Percentiles rank a stretch among this genome's conserved stretches.
Evolutionary conservation across 1,140 invertebrate species (phyloP).

Genomic region (Rhizoglyphus robini): DNA sequence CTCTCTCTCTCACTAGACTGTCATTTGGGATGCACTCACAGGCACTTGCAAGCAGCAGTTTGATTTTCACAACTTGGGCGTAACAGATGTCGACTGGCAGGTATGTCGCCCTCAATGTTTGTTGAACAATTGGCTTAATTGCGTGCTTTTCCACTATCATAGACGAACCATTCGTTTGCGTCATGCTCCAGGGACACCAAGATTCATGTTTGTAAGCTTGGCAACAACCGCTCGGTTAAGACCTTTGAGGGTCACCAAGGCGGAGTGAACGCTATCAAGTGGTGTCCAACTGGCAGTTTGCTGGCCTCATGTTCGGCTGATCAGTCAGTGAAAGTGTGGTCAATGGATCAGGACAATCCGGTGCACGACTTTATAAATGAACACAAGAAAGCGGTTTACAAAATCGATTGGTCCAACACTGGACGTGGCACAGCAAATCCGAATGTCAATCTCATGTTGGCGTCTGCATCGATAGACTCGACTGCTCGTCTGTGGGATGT

Average conservation of each 20-base stretch:
- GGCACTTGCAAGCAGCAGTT: slow-evolving; percentile 95
- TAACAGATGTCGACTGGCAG: slow-evolving; percentile 97
- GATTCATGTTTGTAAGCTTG: slow-evolving; percentile 92
- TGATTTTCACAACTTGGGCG: slow-evolving; percentile 89
- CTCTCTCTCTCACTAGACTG: no score
- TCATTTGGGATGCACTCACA: slow-evolving; percentile 96
- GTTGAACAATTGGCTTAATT: background rate
- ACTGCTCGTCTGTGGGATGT: slow-evolving; percentile 92
- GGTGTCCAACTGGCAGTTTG: slow-evolving; percentile 94
- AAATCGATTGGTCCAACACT: slow-evolving; percentile 97
- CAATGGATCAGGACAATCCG: slow-evolving; percentile 86
- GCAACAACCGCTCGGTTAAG: slow-evolving; percentile 84
- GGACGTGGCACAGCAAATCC: slow-evolving; percentile 92
- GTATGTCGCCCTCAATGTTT: background rate
- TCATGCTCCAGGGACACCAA: slow-evolving; percentile 99
- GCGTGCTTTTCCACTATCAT: background rate
- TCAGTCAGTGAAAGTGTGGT: slow-evolving; percentile 75
- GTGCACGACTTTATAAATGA: slow-evolving; percentile 95
- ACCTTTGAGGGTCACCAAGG: slow-evolving; percentile 97
- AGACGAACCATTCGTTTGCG: slow-evolving; percentile 84
- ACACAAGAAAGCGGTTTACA: slow-evolving; percentile 97
- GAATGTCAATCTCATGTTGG: slow-evolving; percentile 89
- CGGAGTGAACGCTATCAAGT: slow-evolving; percentile 99
- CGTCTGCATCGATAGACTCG: slow-evolving; percentile 90
- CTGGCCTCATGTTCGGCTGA: slow-evolving; percentile 97